Base-by-base conservation (phyloP, 2,797 vertebrate genomes). In the Leptodactylus fallax region DNA sequence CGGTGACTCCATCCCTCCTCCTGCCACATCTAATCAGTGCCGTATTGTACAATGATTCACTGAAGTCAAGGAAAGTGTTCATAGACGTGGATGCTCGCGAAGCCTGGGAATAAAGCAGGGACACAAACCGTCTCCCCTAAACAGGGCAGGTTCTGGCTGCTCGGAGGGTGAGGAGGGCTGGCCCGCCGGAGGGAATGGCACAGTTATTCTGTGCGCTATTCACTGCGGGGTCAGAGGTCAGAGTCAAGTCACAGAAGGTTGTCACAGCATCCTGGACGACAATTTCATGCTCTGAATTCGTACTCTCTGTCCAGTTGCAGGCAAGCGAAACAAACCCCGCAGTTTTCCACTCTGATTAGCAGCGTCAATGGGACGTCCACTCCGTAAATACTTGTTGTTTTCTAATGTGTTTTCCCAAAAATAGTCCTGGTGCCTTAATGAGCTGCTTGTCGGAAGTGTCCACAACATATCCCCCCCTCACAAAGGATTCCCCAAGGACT, bases 321-420 rank as follows among this genome's bases (percentile, higher is more conserved):
- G 83, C 25, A 81, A 88, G 87, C 65, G 65, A 88, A 86, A 89
- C 87, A 89, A 89, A 89, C 83, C 78, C 47, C n/a, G 71, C 49
- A 69, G 69, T 89, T 88, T 88, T 85, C 83, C 87, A 89, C 87
- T 89, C 87, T 89, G 87, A 89, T 89, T 89, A 89, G 83, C 87
- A 89, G 78, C 71, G 58, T 89, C 87, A 89, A 89, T 85, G 16
- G 83, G n/a, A 19, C 9, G 78, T 81, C 83, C 79, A 80, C 67
- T 58, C 78, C 45, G 71, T 85, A 89, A 89, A 89, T 86, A 85
- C 83, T 47, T 81, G 69, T 77, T 83, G 71, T 85, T 85, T 88
- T 69, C 80, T 85, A 88, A 88, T 81, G 87, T 67, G 53, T 80
- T 79, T 69, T 56, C 87, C 83, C 45, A 63, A 85, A 85, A 86